phyloP scores from a whole-genome alignment of 2,888 invertebrate genomes.

The Merodon equestris region DNA sequence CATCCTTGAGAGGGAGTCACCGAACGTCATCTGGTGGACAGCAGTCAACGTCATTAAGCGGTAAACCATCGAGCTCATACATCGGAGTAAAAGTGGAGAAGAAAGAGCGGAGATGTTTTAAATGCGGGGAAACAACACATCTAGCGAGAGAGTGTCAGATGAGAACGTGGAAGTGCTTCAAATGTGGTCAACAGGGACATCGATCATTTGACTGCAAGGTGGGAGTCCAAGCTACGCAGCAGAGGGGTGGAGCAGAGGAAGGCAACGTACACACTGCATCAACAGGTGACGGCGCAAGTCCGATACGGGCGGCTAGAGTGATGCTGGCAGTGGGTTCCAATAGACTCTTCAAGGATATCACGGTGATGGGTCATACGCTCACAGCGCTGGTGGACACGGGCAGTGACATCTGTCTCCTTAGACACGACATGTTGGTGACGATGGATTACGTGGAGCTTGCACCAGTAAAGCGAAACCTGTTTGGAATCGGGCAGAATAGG shows the following conservation, averaged over 20 bases:
- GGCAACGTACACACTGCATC: background rate
- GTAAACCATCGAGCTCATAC: no score
- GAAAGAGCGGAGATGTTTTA: constrained; percentile 1
- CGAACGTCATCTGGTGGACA: no score
- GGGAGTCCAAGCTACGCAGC: background rate
- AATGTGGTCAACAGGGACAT: constrained; percentile 3
- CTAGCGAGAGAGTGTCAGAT: background rate
- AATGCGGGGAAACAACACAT: background rate
- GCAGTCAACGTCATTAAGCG: no score
- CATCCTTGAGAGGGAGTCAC: no score
- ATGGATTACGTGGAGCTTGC: background rate
- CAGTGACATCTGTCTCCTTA: constrained; percentile 17
- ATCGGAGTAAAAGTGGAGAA: no score
- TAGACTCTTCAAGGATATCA: constrained; percentile 6
- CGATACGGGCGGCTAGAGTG: background rate
- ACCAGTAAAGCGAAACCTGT: constrained; percentile 8
- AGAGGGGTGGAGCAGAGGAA: background rate
- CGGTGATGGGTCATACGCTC: background rate
- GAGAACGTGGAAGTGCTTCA: background rate
- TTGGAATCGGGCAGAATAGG: constrained; percentile 1
- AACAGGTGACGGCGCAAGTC: background rate
- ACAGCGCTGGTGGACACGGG: constrained; percentile 28
- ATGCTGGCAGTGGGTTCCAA: constrained; percentile 8
- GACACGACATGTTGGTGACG: background rate
- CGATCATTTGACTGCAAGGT: background rate